Evolutionary conservation across 2,797 vertebrate genomes (phyloP).

Genomic region (Lithobates pipiens): DNA sequence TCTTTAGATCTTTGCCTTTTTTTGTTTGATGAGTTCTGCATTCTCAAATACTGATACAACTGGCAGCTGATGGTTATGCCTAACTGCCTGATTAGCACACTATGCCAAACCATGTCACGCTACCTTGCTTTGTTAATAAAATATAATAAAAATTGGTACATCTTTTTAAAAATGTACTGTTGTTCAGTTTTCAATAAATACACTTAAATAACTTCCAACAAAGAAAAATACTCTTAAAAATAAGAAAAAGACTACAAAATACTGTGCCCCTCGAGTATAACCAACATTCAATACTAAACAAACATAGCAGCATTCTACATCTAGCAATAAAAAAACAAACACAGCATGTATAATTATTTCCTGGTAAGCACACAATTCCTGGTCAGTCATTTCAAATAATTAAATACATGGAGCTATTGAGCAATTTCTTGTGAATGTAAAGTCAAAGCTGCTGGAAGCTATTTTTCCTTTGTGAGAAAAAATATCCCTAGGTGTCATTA

Average conservation of each 20-base stretch:
- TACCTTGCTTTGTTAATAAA: background rate
- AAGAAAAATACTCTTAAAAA: background rate
- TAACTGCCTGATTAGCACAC: background rate
- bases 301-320: slow-evolving; percentile 37
- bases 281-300: slow-evolving; percentile 25
- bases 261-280: slow-evolving; percentile 1
- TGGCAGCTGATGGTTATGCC: background rate
- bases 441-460: background rate
- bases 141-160: background rate
- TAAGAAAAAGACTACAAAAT: slow-evolving; percentile 16
- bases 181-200: slow-evolving; percentile 41
- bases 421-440: background rate
- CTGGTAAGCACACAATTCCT: slow-evolving; percentile 2
- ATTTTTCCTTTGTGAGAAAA: background rate
- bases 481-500: background rate
- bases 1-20: background rate
- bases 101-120: too few species aligned
- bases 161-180: slow-evolving; percentile 2
- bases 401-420: background rate
- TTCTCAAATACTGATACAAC: background rate
- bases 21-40: background rate
- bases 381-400: background rate
- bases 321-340: slow-evolving; percentile 16
- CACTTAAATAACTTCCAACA: slow-evolving; percentile 25
- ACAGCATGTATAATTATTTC: slow-evolving; percentile 4